A percentile compares a stretch with the other conserved stretches of the same genome.
Conservation (phyloP, 2,113 vertebrate genomes). For the Nanorana parkeri region DNA sequence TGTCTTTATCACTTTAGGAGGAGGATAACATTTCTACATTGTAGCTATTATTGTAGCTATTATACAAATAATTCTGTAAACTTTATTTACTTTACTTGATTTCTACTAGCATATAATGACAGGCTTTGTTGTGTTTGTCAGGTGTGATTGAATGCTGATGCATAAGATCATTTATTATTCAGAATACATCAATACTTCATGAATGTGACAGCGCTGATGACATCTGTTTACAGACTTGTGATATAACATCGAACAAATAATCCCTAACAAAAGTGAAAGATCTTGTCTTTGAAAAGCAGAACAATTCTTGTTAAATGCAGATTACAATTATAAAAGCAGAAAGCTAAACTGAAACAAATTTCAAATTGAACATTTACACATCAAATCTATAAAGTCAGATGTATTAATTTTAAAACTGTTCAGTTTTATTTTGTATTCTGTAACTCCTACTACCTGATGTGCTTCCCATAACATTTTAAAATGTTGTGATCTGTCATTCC, state of each 20-base stretch:
- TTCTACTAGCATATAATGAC: neutral
- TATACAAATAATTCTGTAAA: neutral
- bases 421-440: too few relatives aligned
- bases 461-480: too few relatives aligned
- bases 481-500: too few relatives aligned
- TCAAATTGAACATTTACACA: neutral
- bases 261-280: neutral
- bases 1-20: neutral
- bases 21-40: neutral
- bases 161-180: slow-evolving; percentile 37
- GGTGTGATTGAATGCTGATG: slow-evolving; percentile 22
- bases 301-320: neutral
- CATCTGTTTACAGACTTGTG: slow-evolving; percentile 27
- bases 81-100: slow-evolving; percentile 10
- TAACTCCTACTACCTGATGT: too few relatives aligned
- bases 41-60: slow-evolving; percentile 1
- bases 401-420: too few relatives aligned
- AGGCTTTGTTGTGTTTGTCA: slow-evolving; percentile 6
- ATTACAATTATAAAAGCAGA: neutral
- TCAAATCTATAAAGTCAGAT: neutral
- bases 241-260: neutral
- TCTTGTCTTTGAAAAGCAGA: neutral
- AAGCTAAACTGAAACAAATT: neutral
- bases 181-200: slow-evolving; percentile 42
- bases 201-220: slow-evolving; percentile 35